Base-by-base conservation (phyloP, 2,888 invertebrate genomes). In the Limnephilus rhombicus region DNA sequence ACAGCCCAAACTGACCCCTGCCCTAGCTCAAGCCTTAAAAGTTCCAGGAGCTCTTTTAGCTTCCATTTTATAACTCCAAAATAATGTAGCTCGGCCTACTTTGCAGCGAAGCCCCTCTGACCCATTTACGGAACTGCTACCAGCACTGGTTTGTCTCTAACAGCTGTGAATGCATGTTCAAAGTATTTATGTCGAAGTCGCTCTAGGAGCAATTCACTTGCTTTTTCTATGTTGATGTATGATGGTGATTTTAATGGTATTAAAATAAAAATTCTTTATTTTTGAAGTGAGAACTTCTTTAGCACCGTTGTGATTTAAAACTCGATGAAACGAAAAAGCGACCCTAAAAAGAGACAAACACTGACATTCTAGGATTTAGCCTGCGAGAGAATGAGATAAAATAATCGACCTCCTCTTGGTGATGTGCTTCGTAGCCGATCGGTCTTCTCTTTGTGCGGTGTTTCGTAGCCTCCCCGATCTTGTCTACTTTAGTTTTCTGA, bases 41-140 rank as follows among this genome's bases (percentile, higher is more conserved):
- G 29, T 88, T 88, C 80, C 80, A 89, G 88, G 11, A 89, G 31
- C 24, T 88, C 45, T 29, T 45, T n/a, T 9, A 29, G 37, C 34
- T 37, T 45, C 29, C n/a, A 29, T 86, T 86, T 45, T 41, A 45
- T 80, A 24, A 34, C 80, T 80, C 88, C 68, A 80, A 89, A 89
- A 53, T 41, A 89, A 53, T 41, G 80, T 80, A 89, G 37, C 80
- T 37, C 45, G 88, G 88, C 88, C 88, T 89, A 89, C 88, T 80
- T 37, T 12, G 24, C 34, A 13, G 88, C 24, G 49, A 7, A 34
- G n/a, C 37, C 37, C 80, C 41, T 34, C 13, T 89, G 88, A 89
- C 88, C 88, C 80, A 89, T 80, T 89, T 89, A 37, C 88, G n/a
- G 49, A 86, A 86, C 86, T 53, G 85, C 49, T 45, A 85, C 49